Conservation (phyloP, 1,140 invertebrate species). For the Drosophila sulfurigaster region DNA sequence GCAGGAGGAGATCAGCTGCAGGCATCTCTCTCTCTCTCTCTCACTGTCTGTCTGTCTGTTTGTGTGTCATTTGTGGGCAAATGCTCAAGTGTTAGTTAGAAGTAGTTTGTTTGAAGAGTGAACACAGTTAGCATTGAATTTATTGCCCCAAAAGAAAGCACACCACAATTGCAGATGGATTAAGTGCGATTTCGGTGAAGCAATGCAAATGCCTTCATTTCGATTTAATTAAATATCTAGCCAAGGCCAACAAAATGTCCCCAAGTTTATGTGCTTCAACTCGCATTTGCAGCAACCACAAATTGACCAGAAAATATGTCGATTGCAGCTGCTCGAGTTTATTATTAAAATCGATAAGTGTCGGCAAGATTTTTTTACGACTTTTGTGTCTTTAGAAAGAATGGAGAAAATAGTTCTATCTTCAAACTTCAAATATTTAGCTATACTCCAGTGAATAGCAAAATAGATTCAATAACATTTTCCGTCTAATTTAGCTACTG, state of each 20-base stretch:
- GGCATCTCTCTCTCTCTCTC: slow-evolving; percentile 1
- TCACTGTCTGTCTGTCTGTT: not conserved
- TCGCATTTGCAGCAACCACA: slow-evolving; percentile 21
- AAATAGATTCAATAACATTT: no score
- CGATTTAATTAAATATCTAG: slow-evolving; percentile 70
- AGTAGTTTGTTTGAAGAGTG: slow-evolving; percentile 72
- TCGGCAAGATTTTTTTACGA: not conserved
- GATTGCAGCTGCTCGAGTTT: not conserved
- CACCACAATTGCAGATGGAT: slow-evolving; percentile 71
- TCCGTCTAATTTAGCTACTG: no score
- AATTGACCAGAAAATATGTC: slow-evolving; percentile 13
- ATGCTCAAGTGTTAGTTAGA: slow-evolving; percentile 61
- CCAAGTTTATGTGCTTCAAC: slow-evolving; percentile 25
- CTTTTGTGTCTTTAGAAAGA: not conserved
- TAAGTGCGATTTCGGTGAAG: slow-evolving; percentile 53
- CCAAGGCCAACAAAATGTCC: slow-evolving; percentile 32
- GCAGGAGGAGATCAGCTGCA: slow-evolving; percentile 60
- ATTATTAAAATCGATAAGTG: slow-evolving; percentile 1
- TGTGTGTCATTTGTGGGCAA: slow-evolving; percentile 28
- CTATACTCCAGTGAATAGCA: no score
- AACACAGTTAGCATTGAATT: slow-evolving; percentile 71
- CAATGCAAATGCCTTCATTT: slow-evolving; percentile 53
- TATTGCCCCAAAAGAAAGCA: slow-evolving; percentile 53
- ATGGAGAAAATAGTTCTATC: no score
- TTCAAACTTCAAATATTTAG: no score